Conservation (phyloP, 2,113 vertebrate species). For the Pelodiscus sinensis region DNA sequence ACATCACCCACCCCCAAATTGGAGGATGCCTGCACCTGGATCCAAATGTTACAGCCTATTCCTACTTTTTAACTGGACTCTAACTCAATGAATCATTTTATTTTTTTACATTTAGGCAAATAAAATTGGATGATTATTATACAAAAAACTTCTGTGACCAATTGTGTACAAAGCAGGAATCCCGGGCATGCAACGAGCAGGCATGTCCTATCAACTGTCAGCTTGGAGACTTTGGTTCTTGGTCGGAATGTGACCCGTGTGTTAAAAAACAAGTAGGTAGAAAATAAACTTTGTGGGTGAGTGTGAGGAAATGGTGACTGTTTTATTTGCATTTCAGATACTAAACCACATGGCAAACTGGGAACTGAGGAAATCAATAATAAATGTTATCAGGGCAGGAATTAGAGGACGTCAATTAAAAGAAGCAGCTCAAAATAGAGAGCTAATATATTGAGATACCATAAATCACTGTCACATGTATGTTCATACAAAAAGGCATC, state of each 20-base stretch:
- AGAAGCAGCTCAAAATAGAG: background rate
- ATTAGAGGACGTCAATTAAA: background rate
- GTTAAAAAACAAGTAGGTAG: conserved; percentile 84
- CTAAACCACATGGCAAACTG: background rate
- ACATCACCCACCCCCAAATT: background rate
- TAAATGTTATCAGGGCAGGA: background rate
- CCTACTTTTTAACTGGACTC: background rate
- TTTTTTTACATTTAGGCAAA: conserved; percentile 69
- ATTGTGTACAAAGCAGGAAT: conserved; percentile 80
- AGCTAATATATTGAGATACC: background rate
- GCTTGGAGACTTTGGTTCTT: conserved; percentile 85
- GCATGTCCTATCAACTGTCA: conserved; percentile 87
- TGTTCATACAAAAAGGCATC: background rate
- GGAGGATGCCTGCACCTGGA: background rate
- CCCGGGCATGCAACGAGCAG: conserved; percentile 83
- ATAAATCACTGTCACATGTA: background rate
- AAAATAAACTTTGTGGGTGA: background rate
- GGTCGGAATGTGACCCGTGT: conserved; percentile 93
- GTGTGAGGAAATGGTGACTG: background rate
- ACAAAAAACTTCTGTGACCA: conserved; percentile 77
- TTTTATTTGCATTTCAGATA: background rate
- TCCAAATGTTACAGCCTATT: background rate
- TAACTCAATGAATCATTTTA: background rate
- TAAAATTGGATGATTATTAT: conserved; percentile 80
- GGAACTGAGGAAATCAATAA: background rate